phyloP scores from a whole-genome alignment of 2,113 vertebrate genomes.

The Brachyistius frenatus region DNA sequence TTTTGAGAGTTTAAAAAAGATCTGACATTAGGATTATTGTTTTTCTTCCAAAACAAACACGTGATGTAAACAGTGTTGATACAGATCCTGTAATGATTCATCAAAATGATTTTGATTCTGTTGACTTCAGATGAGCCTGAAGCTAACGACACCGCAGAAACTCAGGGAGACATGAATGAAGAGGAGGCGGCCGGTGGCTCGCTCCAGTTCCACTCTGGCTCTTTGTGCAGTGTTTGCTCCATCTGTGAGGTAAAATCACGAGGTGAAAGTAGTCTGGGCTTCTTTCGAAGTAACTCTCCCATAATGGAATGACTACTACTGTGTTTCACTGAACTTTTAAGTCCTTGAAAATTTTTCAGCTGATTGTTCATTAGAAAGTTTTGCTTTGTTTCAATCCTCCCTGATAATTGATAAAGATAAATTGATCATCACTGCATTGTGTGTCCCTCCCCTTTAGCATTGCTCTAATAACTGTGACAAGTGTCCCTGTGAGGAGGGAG shows the following conservation, averaged over 20 bases:
- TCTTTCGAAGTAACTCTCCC: too few relatives aligned
- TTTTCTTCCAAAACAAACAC: too few relatives aligned
- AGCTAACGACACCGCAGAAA: conserved; percentile 38
- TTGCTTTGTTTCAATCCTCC: neutral
- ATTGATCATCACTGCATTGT: neutral
- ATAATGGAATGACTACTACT: too few relatives aligned
- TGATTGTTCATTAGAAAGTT: too few relatives aligned
- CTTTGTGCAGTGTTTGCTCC: conserved; percentile 87
- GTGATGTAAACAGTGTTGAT: too few relatives aligned
- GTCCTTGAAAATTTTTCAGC: too few relatives aligned
- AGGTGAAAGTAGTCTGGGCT: too few relatives aligned
- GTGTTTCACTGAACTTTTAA: too few relatives aligned
- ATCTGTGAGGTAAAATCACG: conserved; percentile 86
- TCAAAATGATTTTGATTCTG: neutral
- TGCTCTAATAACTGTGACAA: conserved; percentile 84
- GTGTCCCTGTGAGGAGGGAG: conserved; percentile 88
- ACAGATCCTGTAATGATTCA: neutral
- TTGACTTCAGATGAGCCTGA: conserved; percentile 50
- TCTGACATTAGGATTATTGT: too few relatives aligned
- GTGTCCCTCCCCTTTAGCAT: conserved; percentile 69
- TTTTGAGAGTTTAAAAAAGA: too few relatives aligned
- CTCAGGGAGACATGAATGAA: conserved; percentile 46
- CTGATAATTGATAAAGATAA: neutral
- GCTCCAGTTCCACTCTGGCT: conserved; percentile 84
- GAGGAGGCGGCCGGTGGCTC: conserved; percentile 37